Conservation (phyloP, 2,888 invertebrate genomes). For the Cheilosia scutellata region DNA sequence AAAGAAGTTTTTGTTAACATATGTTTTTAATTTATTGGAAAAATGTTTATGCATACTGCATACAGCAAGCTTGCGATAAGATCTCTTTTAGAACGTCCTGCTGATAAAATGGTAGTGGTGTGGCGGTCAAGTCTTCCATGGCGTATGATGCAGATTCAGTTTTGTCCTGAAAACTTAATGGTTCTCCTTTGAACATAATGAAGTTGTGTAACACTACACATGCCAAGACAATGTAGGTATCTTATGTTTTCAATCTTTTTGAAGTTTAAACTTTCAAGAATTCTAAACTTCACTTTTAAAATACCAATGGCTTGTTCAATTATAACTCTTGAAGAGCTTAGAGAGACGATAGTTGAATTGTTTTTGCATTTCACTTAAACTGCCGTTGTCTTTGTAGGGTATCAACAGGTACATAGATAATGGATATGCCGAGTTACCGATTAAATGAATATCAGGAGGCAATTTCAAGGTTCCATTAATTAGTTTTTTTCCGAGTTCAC, state of each 20-base stretch:
- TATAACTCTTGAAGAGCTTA: conserved; percentile 16
- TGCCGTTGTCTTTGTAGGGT: too few relatives aligned
- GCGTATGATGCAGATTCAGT: neutral
- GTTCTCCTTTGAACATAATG: neutral
- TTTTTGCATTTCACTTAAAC: conserved; percentile 1
- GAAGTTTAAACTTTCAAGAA: neutral
- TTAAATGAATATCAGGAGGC: too few relatives aligned
- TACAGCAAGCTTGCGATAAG: neutral
- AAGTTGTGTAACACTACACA: conserved; percentile 13
- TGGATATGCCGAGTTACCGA: too few relatives aligned
- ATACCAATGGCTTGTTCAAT: conserved; percentile 10
- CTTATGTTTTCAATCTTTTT: too few relatives aligned
- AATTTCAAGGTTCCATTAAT: too few relatives aligned
- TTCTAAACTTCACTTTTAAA: conserved; percentile 13
- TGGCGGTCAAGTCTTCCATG: neutral
- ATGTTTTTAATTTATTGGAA: too few relatives aligned
- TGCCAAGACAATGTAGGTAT: neutral
- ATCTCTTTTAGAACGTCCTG: conserved; percentile 12
- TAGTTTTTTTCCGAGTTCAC: too few relatives aligned
- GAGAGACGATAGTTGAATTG: conserved; percentile 8
- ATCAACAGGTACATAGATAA: too few relatives aligned
- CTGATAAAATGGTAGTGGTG: neutral
- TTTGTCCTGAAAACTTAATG: neutral
- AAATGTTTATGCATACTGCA: neutral
- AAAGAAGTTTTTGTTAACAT: too few relatives aligned